Conservation (phyloP, 2,888 invertebrate species). For the Tubulanus polymorphus region DNA sequence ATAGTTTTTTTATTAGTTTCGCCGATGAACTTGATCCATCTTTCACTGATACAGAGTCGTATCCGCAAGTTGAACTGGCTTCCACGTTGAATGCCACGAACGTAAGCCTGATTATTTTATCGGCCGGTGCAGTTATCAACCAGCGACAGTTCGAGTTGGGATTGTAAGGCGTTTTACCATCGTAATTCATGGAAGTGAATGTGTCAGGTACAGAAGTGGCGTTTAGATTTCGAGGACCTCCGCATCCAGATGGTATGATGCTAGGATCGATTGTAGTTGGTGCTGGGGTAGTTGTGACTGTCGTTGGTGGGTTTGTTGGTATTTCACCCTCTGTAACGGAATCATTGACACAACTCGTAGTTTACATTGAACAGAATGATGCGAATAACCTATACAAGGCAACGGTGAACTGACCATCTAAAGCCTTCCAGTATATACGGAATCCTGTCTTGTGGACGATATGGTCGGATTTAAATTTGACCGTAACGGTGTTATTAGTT, state of each 20-base stretch:
- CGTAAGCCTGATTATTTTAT: conserved; percentile 27
- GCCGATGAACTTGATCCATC: conserved; percentile 22
- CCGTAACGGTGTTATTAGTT: background rate
- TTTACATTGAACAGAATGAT: too few species aligned
- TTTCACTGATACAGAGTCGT: conserved; percentile 28
- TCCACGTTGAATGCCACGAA: conserved; percentile 33
- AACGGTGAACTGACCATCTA: background rate
- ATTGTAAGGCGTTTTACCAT: conserved; percentile 24
- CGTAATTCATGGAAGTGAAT: conserved; percentile 28
- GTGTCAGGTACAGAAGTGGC: conserved; percentile 18
- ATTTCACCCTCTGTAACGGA: background rate
- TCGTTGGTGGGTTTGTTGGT: background rate
- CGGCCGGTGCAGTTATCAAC: conserved; percentile 28
- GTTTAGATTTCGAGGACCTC: conserved; percentile 16
- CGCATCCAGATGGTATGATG: conserved; percentile 23
- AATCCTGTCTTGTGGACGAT: background rate
- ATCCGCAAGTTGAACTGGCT: conserved; percentile 24
- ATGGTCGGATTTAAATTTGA: background rate
- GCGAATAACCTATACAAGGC: too few species aligned
- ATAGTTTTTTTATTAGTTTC: conserved; percentile 20
- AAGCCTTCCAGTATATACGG: background rate
- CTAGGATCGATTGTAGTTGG: background rate
- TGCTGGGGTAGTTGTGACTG: background rate
- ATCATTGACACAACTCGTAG: too few species aligned
- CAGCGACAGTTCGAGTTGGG: conserved; percentile 29